Evolutionary conservation across 1,140 invertebrate species (phyloP), one percentile per base, ranked within the genome.

Genomic region (Euwallacea similis): DNA sequence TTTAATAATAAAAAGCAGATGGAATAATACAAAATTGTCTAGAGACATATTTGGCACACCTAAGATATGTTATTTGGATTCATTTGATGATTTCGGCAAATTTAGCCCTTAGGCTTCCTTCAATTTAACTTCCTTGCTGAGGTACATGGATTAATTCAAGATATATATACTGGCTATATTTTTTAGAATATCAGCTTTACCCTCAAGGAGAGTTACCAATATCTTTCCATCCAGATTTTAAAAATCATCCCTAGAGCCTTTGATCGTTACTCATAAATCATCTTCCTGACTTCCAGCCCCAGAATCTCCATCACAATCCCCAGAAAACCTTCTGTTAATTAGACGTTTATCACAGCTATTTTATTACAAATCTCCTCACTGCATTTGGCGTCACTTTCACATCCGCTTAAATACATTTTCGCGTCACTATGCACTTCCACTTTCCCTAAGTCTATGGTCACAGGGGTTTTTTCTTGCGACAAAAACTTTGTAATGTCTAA

Each of bases 201-300:
- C 88, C 59, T 90, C 88, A 33, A 92, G 92, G 56, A 97, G 82
- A 0, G 94, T 94, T 79, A 89, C 87, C 16, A 97, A 84, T 76
- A 98, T 97, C 80, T 91, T 90, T 79, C 95, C 91, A 84, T 97
- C 94, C 71, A 94, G 90, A 82, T 94, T 88, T 76, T 94, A 91
- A 2, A 96, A 81, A 21, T 89, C 87, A 65, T 90, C 87, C 77
- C 89, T 89, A 80, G 96, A 96, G 53, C 89, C 86, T 10, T 93
- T 93, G 70, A 89, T 87, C 85, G 95, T 89, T 7, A 91, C 83
- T 66, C 94, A 93, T 2, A 97, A 81, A 69, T 88, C 80, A 93
- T 88, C 81, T 94, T 91, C 82, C 95, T 92, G 42, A 97, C 83
- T 83, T 95, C 93, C 0, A 94, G 93, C 56, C 92, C 86, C 82